Conservation (phyloP, 2,797 vertebrate species). For the Myioborus melanocephalus region DNA sequence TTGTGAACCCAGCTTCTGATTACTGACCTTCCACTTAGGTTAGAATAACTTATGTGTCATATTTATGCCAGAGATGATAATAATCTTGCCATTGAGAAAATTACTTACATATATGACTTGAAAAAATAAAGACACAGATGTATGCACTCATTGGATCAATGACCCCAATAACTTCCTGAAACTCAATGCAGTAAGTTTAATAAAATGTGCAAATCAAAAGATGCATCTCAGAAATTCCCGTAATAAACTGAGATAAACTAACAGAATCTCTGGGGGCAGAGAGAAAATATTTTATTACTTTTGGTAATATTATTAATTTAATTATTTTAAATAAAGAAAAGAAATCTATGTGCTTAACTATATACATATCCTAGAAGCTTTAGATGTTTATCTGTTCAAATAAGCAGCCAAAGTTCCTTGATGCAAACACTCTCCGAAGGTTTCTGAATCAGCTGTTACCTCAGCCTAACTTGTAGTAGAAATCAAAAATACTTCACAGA, state of each 20-base stretch:
- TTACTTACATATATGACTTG: background rate
- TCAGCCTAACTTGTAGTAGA: background rate
- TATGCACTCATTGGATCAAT: background rate
- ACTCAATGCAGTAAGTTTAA: background rate
- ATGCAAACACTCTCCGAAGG: background rate
- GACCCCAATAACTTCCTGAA: background rate
- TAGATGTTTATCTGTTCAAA: background rate
- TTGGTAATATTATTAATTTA: background rate
- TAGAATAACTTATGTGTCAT: background rate
- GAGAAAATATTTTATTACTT: background rate
- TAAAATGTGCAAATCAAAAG: background rate
- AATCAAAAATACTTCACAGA: background rate
- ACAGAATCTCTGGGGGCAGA: background rate
- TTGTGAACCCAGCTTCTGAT: background rate
- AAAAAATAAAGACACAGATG: background rate
- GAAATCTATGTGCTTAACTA: background rate
- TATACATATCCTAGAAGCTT: background rate
- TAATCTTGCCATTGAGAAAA: background rate
- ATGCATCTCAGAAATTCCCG: background rate
- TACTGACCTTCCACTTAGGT: background rate
- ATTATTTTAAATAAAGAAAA: background rate
- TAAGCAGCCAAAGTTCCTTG: background rate
- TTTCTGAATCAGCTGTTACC: background rate
- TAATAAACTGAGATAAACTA: background rate
- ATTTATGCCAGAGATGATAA: background rate